Evolutionary conservation across 2,888 invertebrate genomes (phyloP).

Genomic region (Lomographa bimaculata): DNA sequence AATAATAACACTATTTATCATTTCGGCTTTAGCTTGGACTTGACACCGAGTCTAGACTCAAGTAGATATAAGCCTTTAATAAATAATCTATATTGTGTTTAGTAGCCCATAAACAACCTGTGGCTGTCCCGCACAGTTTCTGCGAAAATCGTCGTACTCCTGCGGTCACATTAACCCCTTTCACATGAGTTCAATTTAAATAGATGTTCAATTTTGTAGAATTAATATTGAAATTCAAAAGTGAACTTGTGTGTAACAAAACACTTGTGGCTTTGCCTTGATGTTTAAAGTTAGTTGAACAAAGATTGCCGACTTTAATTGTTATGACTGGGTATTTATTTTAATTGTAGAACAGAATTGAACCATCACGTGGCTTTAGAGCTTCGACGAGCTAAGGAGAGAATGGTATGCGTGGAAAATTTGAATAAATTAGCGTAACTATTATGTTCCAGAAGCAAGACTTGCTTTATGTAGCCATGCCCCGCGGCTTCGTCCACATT

Average conservation of each 20-base stretch:
- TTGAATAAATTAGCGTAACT: too few relatives aligned
- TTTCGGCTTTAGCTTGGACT: too few relatives aligned
- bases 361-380: too few relatives aligned
- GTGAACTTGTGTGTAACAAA: conserved; percentile 1
- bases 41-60: too few relatives aligned
- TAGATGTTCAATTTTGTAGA: neutral
- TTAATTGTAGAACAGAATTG: too few relatives aligned
- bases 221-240: conserved; percentile 1
- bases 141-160: conserved; percentile 4
- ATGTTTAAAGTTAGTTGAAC: conserved; percentile 1
- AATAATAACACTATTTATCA: too few relatives aligned
- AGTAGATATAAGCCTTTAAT: too few relatives aligned
- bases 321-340: neutral
- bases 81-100: neutral
- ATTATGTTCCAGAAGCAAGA: too few relatives aligned
- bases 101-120: conserved; percentile 11
- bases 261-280: conserved; percentile 1
- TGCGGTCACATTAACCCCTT: conserved; percentile 1
- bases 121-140: conserved; percentile 8
- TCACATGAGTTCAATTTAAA: conserved; percentile 5
- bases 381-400: too few relatives aligned
- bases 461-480: too few relatives aligned
- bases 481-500: too few relatives aligned
- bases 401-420: too few relatives aligned
- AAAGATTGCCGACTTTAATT: conserved; percentile 7